Base-by-base conservation (phyloP, 2,888 invertebrate species). In the Clivina fossor region DNA sequence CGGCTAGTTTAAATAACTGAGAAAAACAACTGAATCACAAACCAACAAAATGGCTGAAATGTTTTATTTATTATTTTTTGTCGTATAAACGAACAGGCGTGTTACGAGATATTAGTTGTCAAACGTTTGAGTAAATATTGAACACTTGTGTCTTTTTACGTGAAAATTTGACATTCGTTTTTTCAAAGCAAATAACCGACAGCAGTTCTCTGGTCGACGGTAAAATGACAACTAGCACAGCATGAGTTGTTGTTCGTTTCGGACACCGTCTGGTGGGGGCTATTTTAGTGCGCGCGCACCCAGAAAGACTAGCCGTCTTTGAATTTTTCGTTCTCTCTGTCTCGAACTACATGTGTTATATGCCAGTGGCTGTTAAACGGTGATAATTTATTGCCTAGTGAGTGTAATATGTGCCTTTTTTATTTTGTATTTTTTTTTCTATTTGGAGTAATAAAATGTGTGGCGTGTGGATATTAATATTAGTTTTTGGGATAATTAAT, bases 101-200 rank as follows among this genome's bases (percentile, higher is more conserved):
- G 24, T 38, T 30, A 49, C 28, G 15, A 40, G 13, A 8, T n/a
- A 16, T 20, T 20, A 13, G 9, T 20, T 13, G 11, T 24, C 11
- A 24, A 24, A 13, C 11, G 26, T 26, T 8, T 13, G 15, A n/a
- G 24, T 16, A 3, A 28, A 16, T 24, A 44, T 43, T 37, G 44
- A 33, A 44, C n/a, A n/a, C n/a, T n/a, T 53, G n/a, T n/a, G n/a
- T n/a, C n/a, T 53, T 43, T 46, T 53, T 44, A 20, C 53, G 53
- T 53, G n/a, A n/a, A 44, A 51, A 33, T 44, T 49, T 37, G 49
- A 33, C 49, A 38, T 26, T 18, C n/a, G 30, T 11, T 30, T n/a
- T n/a, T n/a, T n/a, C 30, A 13, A 30, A 30, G 30, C n/a, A 30
- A 13, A n/a, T n/a, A n/a, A n/a, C n/a, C n/a, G n/a, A n/a, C n/a